Conservation (phyloP, 2,113 vertebrate genomes). For the Diadophis punctatus region DNA sequence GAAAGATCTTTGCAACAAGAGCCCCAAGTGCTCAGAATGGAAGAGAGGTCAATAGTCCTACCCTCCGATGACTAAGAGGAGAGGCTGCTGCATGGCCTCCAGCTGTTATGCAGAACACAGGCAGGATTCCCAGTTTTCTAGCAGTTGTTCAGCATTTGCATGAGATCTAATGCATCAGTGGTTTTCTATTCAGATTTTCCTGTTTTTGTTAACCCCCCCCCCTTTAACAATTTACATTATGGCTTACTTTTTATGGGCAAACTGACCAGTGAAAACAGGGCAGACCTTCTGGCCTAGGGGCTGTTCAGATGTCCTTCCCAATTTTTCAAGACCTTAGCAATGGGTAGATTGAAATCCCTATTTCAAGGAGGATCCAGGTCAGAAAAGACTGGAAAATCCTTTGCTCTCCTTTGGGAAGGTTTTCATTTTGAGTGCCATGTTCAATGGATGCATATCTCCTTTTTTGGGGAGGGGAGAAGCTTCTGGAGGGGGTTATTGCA, state of each 20-base stretch:
- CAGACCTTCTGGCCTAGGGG: not conserved
- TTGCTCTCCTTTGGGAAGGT: not conserved
- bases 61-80: not conserved
- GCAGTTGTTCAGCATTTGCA: not conserved
- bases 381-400: not conserved
- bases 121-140: not conserved
- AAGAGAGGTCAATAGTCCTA: slow-evolving; percentile 40
- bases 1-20: slow-evolving; percentile 56
- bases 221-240: not conserved
- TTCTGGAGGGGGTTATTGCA: not conserved
- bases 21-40: not conserved
- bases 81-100: slow-evolving; percentile 31
- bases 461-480: not conserved
- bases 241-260: not conserved
- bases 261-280: not conserved
- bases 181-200: not conserved
- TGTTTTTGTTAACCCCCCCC: not conserved
- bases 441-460: not conserved
- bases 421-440: not conserved
- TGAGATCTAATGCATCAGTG: not conserved
- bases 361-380: not conserved
- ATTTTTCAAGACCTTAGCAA: not conserved
- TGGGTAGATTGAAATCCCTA: not conserved
- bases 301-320: not conserved
- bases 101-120: slow-evolving; percentile 20